Evolutionary conservation across 2,888 invertebrate genomes (phyloP).

Genomic region (Conus canariensis): DNA sequence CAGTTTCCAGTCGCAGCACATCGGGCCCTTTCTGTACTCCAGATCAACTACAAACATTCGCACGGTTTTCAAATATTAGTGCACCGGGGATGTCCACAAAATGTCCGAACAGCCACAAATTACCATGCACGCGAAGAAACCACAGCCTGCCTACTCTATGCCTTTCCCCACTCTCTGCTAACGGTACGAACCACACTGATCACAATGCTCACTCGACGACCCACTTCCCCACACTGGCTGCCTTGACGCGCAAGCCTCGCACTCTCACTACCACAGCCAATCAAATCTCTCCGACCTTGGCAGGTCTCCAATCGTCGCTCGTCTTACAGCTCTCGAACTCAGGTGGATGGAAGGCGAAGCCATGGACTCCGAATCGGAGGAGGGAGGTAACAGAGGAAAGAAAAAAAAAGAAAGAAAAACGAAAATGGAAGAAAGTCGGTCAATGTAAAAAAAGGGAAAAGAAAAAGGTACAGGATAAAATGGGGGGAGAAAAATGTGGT

Average conservation of each 20-base stretch:
- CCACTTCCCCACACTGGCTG: constrained; percentile 11
- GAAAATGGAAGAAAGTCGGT: neutral
- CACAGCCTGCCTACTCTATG: neutral
- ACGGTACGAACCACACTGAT: constrained; percentile 10
- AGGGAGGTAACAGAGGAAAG: too few relatives aligned
- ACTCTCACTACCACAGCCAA: constrained; percentile 29
- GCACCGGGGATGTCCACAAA: too few relatives aligned
- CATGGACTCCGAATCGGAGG: neutral
- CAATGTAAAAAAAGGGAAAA: neutral
- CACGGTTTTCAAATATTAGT: too few relatives aligned
- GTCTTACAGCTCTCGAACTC: neutral
- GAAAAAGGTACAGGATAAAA: neutral
- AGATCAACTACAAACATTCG: neutral
- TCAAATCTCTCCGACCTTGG: constrained; percentile 33
- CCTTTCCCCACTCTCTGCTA: neutral
- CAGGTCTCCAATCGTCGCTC: constrained; percentile 27
- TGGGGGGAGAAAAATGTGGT: neutral
- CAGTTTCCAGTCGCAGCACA: neutral
- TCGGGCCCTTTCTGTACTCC: neutral
- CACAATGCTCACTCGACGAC: neutral
- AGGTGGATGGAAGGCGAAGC: neutral
- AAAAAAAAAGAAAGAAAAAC: neutral
- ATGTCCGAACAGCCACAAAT: neutral
- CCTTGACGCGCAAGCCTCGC: neutral
- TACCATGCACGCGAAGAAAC: neutral